Percentiles rank a stretch among this genome's conserved stretches.
These are phyloP conservation scores for Sminthurides bifidus DNA, from an alignment of 1,140 invertebrate genomes.

Conservation along the genomic window DNA sequence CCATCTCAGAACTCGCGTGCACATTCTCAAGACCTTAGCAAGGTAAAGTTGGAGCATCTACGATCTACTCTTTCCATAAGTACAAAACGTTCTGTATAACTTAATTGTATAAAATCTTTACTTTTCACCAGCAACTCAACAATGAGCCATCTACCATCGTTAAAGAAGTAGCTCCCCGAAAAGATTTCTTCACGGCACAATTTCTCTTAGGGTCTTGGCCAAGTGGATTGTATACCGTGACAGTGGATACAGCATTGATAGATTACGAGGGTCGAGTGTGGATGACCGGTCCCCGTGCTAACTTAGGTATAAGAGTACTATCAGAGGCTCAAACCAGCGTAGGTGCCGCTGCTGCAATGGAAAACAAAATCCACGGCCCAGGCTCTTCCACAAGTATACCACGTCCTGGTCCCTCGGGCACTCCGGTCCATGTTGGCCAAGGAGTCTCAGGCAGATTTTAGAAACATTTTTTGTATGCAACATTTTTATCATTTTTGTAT, in stretches of 20 bases:
- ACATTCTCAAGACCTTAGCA: constrained; percentile 14
- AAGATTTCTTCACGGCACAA: constrained; percentile 67
- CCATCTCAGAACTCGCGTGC: constrained; percentile 25
- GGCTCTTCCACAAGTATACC: not conserved
- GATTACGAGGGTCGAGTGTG: constrained; percentile 58
- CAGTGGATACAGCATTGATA: constrained; percentile 57
- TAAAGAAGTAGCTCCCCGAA: constrained; percentile 50
- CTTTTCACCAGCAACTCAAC: constrained; percentile 8
- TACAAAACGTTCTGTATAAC: not conserved
- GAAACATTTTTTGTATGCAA: too few relatives aligned
- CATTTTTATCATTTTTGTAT: too few relatives aligned
- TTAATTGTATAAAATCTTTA: constrained; percentile 3
- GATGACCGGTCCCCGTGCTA: constrained; percentile 59
- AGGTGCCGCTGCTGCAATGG: too few relatives aligned
- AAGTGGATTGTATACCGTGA: constrained; percentile 49
- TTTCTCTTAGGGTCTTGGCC: constrained; percentile 51
- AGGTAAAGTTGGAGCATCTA: constrained; percentile 14
- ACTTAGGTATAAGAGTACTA: constrained; percentile 55
- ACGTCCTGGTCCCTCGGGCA: not conserved
- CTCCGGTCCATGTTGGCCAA: not conserved
- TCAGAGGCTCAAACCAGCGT: constrained; percentile 44
- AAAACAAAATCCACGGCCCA: too few relatives aligned
- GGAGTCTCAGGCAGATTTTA: not conserved
- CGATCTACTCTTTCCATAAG: not conserved
- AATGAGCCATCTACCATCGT: constrained; percentile 16